phyloP scores from a whole-genome alignment of 2,888 invertebrate species.

The Drosophila phalerata region DNA sequence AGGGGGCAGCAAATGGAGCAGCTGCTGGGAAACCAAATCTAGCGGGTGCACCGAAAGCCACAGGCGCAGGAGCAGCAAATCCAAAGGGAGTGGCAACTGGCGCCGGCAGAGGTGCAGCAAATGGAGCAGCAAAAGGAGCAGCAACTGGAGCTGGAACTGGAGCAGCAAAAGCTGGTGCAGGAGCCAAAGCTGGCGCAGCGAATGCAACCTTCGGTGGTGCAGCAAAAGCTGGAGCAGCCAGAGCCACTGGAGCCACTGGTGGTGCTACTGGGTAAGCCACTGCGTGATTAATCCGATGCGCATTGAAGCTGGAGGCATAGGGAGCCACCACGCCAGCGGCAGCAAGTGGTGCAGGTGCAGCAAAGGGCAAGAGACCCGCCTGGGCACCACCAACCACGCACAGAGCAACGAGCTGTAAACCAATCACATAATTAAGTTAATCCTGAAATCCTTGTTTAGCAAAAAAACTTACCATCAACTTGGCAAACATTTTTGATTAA shows the following conservation, averaged over 20 bases:
- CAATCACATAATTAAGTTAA: not conserved
- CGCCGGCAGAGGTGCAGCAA: slow-evolving; percentile 35
- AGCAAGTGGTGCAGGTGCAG: slow-evolving; percentile 84
- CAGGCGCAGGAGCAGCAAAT: slow-evolving; percentile 43
- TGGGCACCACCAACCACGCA: slow-evolving; percentile 82
- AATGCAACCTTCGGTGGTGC: slow-evolving; percentile 61
- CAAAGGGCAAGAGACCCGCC: slow-evolving; percentile 85
- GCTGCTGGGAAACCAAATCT: slow-evolving; percentile 51
- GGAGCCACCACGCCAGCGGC: slow-evolving; percentile 87
- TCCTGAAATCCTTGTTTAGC: not conserved
- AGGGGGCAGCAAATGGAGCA: slow-evolving; percentile 28
- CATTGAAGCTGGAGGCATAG: slow-evolving; percentile 91
- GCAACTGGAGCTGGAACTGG: slow-evolving; percentile 53
- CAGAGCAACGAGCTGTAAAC: slow-evolving; percentile 76
- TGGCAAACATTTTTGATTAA: slow-evolving; percentile 76
- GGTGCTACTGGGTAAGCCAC: slow-evolving; percentile 88
- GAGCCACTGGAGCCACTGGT: slow-evolving; percentile 54
- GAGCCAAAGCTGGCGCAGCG: slow-evolving; percentile 35
- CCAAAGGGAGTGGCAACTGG: slow-evolving; percentile 32
- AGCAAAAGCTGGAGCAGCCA: slow-evolving; percentile 49
- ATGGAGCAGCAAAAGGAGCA: slow-evolving; percentile 62
- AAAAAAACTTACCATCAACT: slow-evolving; percentile 77
- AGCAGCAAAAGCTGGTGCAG: slow-evolving; percentile 17
- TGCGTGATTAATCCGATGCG: slow-evolving; percentile 91
- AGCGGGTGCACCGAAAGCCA: slow-evolving; percentile 43